These are phyloP conservation scores for Drosophila obscura DNA, from an alignment of 1,140 invertebrate genomes.

Conservation along the genomic window DNA sequence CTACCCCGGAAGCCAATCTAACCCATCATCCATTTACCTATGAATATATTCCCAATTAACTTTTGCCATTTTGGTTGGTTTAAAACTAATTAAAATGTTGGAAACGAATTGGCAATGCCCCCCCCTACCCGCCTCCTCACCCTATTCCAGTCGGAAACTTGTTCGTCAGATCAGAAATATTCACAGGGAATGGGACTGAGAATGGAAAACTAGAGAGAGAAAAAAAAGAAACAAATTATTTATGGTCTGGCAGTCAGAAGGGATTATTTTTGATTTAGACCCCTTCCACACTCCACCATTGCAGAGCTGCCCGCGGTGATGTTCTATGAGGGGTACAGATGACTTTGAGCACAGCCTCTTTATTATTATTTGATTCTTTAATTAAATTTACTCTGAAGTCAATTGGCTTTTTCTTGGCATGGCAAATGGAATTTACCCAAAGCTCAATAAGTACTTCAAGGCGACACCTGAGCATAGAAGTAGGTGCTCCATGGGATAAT, in stretches of 20 bases:
- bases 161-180: slow-evolving; percentile 43
- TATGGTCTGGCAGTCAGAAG: slow-evolving; percentile 63
- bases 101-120: slow-evolving; percentile 40
- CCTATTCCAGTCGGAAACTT: slow-evolving; percentile 30
- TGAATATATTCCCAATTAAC: slow-evolving; percentile 49
- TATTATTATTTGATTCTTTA: too few species aligned
- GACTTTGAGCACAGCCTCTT: neutral
- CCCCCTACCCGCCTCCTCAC: too few species aligned
- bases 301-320: slow-evolving; percentile 8
- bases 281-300: slow-evolving; percentile 30
- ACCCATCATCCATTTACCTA: slow-evolving; percentile 20
- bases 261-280: slow-evolving; percentile 73
- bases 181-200: slow-evolving; percentile 7
- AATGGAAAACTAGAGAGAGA: slow-evolving; percentile 16
- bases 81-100: slow-evolving; percentile 68
- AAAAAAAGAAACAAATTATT: slow-evolving; percentile 48
- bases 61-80: slow-evolving; percentile 58
- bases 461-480: too few species aligned
- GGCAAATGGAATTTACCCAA: too few species aligned
- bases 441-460: too few species aligned
- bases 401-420: too few species aligned
- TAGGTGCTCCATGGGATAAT: neutral
- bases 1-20: slow-evolving; percentile 22
- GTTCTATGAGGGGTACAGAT: slow-evolving; percentile 11
- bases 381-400: too few species aligned